A percentile compares a stretch with the other conserved stretches of the same genome.
Evolutionary conservation across 2,888 invertebrate genomes (phyloP).

Genomic region (Apomyelois bistriatella): DNA sequence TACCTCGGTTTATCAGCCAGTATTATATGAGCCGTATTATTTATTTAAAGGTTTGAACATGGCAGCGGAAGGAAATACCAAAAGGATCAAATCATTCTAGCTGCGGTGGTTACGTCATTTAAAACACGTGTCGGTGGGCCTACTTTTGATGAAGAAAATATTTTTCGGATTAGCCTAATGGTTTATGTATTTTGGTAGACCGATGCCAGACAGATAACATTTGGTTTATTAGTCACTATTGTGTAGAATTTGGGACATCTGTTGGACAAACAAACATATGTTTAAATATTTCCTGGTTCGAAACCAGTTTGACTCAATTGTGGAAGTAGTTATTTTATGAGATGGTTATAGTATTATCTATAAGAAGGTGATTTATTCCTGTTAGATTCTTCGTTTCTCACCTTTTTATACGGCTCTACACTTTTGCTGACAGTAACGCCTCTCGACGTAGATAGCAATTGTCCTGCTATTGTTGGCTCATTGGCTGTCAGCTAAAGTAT

Average conservation of each 20-base stretch:
- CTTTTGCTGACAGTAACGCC: no score
- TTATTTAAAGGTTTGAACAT: background rate
- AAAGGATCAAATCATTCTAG: constrained; percentile 3
- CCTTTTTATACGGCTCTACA: no score
- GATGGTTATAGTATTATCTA: no score
- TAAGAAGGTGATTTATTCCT: no score
- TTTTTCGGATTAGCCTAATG: constrained; percentile 2
- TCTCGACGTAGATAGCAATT: no score
- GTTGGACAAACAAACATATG: background rate
- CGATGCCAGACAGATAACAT: constrained; percentile 14
- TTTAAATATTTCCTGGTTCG: background rate
- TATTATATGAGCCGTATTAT: constrained; percentile 1
- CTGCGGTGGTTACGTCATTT: constrained; percentile 2
- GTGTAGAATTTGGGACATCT: constrained; percentile 6
- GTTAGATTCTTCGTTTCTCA: no score
- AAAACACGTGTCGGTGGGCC: background rate
- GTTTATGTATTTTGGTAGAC: constrained; percentile 6
- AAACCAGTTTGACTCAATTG: no score
- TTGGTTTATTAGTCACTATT: constrained; percentile 13
- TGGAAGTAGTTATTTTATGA: no score
- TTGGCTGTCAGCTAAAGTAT: no score
- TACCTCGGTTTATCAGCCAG: constrained; percentile 13
- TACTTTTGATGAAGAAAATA: constrained; percentile 9
- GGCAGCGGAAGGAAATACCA: constrained; percentile 11
- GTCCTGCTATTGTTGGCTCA: no score